Base-by-base conservation (phyloP, 2,113 vertebrate genomes). In the Melanerpes formicivorus region DNA sequence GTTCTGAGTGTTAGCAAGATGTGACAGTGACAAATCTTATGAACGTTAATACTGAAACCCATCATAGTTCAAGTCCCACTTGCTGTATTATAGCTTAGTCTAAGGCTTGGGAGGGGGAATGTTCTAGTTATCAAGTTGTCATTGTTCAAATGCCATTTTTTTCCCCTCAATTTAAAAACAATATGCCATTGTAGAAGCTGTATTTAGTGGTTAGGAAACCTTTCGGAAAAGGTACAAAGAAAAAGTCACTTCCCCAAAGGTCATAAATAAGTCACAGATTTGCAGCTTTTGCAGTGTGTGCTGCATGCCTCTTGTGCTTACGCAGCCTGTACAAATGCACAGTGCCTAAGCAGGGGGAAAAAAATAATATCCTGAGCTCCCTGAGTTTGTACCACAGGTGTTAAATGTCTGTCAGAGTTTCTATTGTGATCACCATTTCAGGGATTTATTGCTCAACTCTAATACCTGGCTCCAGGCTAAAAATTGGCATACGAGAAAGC, bases 381-480 rank as follows among this genome's bases (percentile, higher is more conserved):
- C 80, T 59, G 91, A 72, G 78, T 93, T 93, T 95, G 93, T 75
- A 81, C 91, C 79, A 23, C 84, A 40, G 50, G 59, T 90, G 93
- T 81, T 96, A 88, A 91, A 65, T 90, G 95, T 96, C 97, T 95
- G 95, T 97, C 97, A 96, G 95, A 77, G 37, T 95, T 96, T 90
- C 96, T 95, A 42, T 74, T 94, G 95, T 80, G 92, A 89, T 95
- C 92, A 79, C 91, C 92, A 74, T 96, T 95, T 78, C 96, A 95
- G 91, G 97, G 96, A 96, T 97, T 97, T 97, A 97, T 97, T 94
- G 91, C 93, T 97, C 95, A 93, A 87, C 96, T 95, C 92, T 96
- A 91, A 97, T 96, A 95, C 95, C 93, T 96, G 88, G 94, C 96
- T 98, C 80, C 59, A 63, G 95, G 96, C 97, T 96, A 96, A 96